Evolutionary conservation across 2,888 invertebrate species (phyloP).

Genomic region (Exocentrus adspersus): DNA sequence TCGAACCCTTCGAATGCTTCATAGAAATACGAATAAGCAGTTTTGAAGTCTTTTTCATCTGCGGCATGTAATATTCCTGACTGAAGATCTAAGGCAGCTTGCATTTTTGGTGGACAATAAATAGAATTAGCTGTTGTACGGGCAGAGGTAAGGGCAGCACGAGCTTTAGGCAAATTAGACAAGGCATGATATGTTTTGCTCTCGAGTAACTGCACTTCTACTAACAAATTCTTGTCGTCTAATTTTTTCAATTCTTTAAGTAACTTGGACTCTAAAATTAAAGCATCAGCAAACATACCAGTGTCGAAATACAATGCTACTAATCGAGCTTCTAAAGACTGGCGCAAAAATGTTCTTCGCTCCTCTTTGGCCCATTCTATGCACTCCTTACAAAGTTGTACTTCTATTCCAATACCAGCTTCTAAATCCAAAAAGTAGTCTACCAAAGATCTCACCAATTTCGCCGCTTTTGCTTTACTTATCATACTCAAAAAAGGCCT

Average conservation of each 20-base stretch:
- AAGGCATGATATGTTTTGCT: slow-evolving; percentile 99
- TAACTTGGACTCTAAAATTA: slow-evolving; percentile 85
- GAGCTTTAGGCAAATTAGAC: slow-evolving; percentile 94
- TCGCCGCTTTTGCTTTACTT: slow-evolving; percentile 99
- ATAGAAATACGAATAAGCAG: slow-evolving; percentile 99
- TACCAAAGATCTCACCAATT: slow-evolving; percentile 94
- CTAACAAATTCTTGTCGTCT: slow-evolving; percentile 98
- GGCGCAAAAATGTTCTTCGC: slow-evolving; percentile 94
- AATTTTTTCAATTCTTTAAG: slow-evolving; percentile 97
- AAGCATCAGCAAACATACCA: slow-evolving; percentile 87
- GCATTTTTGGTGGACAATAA: slow-evolving; percentile 98
- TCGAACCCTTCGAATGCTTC: slow-evolving; percentile 99
- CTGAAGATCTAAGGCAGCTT: slow-evolving; percentile 96
- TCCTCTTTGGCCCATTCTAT: slow-evolving; percentile 99
- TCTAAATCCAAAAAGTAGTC: slow-evolving; percentile 98
- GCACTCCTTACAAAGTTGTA: slow-evolving; percentile 94
- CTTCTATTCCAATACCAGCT: slow-evolving; percentile 95
- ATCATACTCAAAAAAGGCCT: slow-evolving; percentile 94
- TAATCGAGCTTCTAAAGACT: slow-evolving; percentile 93
- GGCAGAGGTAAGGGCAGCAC: slow-evolving; percentile 97
- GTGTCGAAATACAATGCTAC: slow-evolving; percentile 96
- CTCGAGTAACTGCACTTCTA: slow-evolving; percentile 97
- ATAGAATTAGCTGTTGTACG: slow-evolving; percentile 99
- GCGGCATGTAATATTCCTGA: slow-evolving; percentile 99
- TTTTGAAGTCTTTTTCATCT: slow-evolving; percentile 99